A percentile compares a stretch with the other conserved stretches of the same genome.
These are phyloP conservation scores for Plemyria rubiginata DNA, from an alignment of 2,888 invertebrate species.

Conservation along the genomic window DNA sequence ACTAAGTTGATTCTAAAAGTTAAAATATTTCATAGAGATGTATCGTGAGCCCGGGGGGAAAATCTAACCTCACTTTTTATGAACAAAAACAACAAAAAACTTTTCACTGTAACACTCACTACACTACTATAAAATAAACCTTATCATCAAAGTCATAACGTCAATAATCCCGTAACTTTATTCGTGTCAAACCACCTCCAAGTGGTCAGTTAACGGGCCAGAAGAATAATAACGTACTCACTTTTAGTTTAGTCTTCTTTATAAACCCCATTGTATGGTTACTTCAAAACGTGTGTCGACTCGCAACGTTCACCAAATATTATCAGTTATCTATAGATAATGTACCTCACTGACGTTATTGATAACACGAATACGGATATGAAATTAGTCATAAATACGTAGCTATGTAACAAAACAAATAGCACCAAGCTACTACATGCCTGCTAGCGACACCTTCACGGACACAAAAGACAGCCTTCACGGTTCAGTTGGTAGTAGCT, in stretches of 20 bases:
- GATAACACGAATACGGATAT: slow-evolving; percentile 22
- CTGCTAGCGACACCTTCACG: no score
- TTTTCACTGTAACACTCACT: neutral
- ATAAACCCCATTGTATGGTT: slow-evolving; percentile 21
- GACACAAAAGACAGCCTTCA: no score
- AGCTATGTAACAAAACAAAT: neutral
- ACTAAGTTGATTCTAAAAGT: no score
- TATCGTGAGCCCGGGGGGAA: no score
- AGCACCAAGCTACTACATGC: neutral
- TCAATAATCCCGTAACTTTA: neutral
- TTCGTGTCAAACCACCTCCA: neutral
- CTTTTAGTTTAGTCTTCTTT: slow-evolving; percentile 29
- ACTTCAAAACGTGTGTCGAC: slow-evolving; percentile 9
- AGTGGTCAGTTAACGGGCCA: neutral
- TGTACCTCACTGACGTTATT: slow-evolving; percentile 7
- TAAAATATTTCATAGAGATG: no score
- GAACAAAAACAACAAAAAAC: neutral
- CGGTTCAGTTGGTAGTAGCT: no score
- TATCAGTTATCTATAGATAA: slow-evolving; percentile 28
- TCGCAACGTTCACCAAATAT: slow-evolving; percentile 3
- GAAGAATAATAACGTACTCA: slow-evolving; percentile 21
- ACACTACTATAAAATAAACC: neutral
- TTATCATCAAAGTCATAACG: neutral
- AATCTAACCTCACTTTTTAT: neutral
- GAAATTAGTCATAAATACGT: neutral